Evolutionary conservation across 1,140 invertebrate species (phyloP).

Genomic region (Caerostris darwini): DNA sequence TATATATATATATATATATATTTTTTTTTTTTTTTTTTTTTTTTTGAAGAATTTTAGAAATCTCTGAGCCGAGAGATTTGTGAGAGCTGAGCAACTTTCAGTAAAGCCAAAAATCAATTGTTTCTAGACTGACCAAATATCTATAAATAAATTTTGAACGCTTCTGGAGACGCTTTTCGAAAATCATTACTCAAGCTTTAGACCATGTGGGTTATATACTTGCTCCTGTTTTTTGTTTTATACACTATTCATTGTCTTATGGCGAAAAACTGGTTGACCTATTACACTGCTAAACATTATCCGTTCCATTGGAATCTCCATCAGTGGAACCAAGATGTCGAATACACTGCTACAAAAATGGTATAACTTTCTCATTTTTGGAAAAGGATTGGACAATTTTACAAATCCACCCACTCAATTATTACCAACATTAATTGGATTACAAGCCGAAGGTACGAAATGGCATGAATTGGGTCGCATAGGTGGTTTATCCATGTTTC

Average conservation of each 20-base stretch:
- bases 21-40: too few species aligned
- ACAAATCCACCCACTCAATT: not conserved
- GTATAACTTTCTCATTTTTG: slow-evolving; percentile 28
- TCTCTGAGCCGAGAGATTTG: too few species aligned
- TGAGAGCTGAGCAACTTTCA: too few species aligned
- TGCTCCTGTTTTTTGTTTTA: not conserved
- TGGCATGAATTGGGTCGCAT: not conserved
- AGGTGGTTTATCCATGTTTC: not conserved
- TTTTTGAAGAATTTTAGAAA: too few species aligned
- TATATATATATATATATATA: too few species aligned
- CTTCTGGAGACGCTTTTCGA: not conserved
- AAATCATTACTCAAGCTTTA: not conserved
- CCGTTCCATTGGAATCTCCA: slow-evolving; percentile 35
- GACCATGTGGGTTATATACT: not conserved
- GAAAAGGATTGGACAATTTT: not conserved
- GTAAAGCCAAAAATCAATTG: too few species aligned
- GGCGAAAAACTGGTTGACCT: not conserved
- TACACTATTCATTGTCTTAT: slow-evolving; percentile 9
- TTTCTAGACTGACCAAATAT: too few species aligned
- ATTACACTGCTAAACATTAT: slow-evolving; percentile 23
- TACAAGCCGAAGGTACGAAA: not conserved
- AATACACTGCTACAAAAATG: not conserved
- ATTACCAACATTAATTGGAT: not conserved
- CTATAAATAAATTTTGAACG: not conserved
- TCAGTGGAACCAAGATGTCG: slow-evolving; percentile 60